phyloP scores from a whole-genome alignment of 2,113 vertebrate species.

The Ceratotherium simum region DNA sequence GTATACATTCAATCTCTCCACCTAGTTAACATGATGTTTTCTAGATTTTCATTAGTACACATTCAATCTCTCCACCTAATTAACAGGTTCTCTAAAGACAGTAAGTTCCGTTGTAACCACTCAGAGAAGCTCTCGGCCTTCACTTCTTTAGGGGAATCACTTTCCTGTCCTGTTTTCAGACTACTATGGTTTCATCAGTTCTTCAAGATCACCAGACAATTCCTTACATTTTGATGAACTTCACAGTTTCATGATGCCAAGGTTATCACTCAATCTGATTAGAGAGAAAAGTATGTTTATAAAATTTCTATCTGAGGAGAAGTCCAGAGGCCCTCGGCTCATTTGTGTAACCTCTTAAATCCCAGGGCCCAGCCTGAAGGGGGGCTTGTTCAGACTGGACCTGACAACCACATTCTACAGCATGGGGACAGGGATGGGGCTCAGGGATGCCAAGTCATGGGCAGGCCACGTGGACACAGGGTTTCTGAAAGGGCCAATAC shows the following conservation, averaged over 20 bases:
- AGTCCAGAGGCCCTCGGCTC: neutral
- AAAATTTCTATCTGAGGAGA: neutral
- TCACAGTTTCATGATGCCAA: neutral
- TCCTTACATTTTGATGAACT: neutral
- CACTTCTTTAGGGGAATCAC: neutral
- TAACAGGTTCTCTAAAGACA: too few species aligned
- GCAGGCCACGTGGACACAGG: rapidly evolving
- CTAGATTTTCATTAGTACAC: too few species aligned
- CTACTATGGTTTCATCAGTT: neutral
- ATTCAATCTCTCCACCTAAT: neutral
- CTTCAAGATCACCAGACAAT: neutral
- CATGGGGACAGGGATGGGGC: rapidly evolving
- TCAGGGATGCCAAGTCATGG: neutral
- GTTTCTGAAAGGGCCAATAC: neutral
- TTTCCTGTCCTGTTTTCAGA: neutral
- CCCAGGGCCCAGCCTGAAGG: neutral
- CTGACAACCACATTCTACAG: neutral
- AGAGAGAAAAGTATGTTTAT: neutral
- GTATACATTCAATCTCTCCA: too few species aligned
- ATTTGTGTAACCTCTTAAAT: neutral
- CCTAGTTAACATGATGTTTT: too few species aligned
- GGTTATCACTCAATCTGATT: neutral
- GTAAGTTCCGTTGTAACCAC: rapidly evolving
- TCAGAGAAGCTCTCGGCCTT: neutral
- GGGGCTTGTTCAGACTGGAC: neutral